A percentile compares a stretch with the other conserved stretches of the same genome.
phyloP scores from a whole-genome alignment of 2,113 vertebrate species.

The Romanogobio albipinnatus region DNA sequence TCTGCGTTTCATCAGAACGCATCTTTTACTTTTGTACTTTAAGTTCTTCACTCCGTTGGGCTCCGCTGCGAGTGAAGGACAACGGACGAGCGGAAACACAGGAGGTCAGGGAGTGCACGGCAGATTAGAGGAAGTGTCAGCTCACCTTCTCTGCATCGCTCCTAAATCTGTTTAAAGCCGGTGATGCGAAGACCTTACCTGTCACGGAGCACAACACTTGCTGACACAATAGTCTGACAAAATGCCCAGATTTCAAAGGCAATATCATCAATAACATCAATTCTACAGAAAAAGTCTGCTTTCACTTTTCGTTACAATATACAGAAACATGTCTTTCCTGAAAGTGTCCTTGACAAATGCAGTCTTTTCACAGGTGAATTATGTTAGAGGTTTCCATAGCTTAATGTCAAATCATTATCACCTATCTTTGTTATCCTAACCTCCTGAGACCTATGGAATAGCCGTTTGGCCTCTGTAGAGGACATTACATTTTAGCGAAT shows the following conservation, averaged over 20 bases:
- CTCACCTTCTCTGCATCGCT: constrained; percentile 30
- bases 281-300: constrained; percentile 4
- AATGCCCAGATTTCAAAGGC: constrained; percentile 31
- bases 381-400: constrained; percentile 7
- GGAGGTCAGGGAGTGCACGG: constrained; percentile 41
- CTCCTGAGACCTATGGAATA: too few relatives aligned
- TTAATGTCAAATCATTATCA: neutral
- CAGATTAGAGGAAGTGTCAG: constrained; percentile 41
- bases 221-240: constrained; percentile 40
- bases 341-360: constrained; percentile 13
- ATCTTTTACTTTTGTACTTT: constrained; percentile 20
- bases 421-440: neutral
- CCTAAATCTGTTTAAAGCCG: constrained; percentile 39
- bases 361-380: constrained; percentile 1
- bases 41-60: neutral
- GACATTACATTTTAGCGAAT: too few relatives aligned
- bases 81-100: constrained; percentile 39
- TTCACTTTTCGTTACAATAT: neutral
- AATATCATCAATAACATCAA: constrained; percentile 21
- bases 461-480: too few relatives aligned
- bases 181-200: constrained; percentile 23
- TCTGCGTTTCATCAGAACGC: neutral
- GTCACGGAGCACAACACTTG: constrained; percentile 18
- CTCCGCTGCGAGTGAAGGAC: constrained; percentile 20
- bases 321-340: neutral